A percentile compares a stretch with the other conserved stretches of the same genome.
These are phyloP conservation scores for Cryptotis parvus DNA, from an alignment of 2,113 vertebrate genomes.

Conservation along the genomic window DNA sequence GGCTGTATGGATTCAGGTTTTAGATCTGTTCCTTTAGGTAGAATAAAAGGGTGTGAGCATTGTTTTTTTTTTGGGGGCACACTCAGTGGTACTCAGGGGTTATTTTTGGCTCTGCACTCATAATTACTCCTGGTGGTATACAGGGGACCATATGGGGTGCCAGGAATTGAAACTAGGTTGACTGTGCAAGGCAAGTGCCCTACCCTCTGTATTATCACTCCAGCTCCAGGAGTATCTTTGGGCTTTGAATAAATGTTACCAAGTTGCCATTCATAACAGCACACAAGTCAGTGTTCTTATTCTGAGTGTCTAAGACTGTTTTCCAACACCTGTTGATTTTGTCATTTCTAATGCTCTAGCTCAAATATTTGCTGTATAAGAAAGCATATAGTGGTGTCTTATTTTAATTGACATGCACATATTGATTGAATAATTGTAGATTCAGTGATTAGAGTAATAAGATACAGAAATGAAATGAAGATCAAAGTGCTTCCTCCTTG, in stretches of 20 bases:
- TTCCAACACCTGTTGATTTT: conserved; percentile 9
- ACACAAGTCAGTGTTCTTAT: neutral
- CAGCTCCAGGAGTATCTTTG: neutral
- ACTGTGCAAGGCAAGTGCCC: too few relatives aligned
- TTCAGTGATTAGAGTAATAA: neutral
- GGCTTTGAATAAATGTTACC: neutral
- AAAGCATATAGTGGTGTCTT: neutral
- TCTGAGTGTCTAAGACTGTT: neutral
- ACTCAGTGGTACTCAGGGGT: too few relatives aligned
- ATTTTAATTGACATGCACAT: conserved; percentile 42
- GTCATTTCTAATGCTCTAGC: conserved; percentile 18
- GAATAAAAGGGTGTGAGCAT: conserved; percentile 35
- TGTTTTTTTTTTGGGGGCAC: too few relatives aligned
- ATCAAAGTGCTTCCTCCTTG: neutral
- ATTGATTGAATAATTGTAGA: neutral
- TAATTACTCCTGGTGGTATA: too few relatives aligned
- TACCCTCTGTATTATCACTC: too few relatives aligned
- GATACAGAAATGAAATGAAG: neutral
- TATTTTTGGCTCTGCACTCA: too few relatives aligned
- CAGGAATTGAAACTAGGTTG: too few relatives aligned
- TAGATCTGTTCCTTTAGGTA: neutral
- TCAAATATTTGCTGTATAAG: conserved; percentile 12
- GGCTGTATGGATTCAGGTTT: neutral
- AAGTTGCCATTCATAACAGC: neutral
- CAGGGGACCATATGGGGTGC: too few relatives aligned